Conservation (phyloP, 2,113 vertebrate species). For the Hiodon tergisus region DNA sequence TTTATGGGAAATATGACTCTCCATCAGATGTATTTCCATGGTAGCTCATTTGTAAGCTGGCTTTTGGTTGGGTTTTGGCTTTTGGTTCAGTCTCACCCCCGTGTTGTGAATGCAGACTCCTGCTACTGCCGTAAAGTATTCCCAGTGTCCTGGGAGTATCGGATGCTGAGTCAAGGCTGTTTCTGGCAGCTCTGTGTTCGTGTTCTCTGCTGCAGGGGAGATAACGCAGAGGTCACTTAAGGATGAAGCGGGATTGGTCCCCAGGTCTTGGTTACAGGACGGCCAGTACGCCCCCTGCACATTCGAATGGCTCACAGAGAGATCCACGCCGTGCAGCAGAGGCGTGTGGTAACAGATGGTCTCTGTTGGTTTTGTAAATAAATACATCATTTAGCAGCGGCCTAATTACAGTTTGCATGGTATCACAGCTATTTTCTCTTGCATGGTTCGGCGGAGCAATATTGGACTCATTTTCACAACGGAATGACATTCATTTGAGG, state of each 20-base stretch:
- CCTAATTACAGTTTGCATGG: conserved; percentile 14
- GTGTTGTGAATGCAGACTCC: neutral
- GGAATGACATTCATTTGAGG: no score
- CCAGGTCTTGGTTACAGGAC: neutral
- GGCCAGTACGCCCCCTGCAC: neutral
- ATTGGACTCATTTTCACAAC: no score
- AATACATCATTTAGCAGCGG: conserved; percentile 12
- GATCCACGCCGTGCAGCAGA: neutral
- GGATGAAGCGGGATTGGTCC: neutral
- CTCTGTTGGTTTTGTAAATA: conserved; percentile 21
- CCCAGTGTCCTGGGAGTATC: neutral
- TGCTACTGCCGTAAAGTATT: neutral
- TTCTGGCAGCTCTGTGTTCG: neutral
- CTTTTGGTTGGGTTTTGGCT: no score
- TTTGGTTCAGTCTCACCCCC: neutral
- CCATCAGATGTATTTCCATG: no score
- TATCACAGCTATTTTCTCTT: conserved; percentile 19
- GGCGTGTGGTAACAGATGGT: conserved; percentile 15
- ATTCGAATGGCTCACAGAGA: neutral
- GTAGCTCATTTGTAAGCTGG: no score
- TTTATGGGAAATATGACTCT: no score
- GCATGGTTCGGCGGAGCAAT: neutral
- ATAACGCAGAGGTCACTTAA: conserved; percentile 6
- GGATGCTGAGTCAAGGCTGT: conserved; percentile 7
- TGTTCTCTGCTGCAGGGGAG: neutral